Evolutionary conservation across 1,140 invertebrate genomes (phyloP).

Genomic region (Drosophila grimshawi): DNA sequence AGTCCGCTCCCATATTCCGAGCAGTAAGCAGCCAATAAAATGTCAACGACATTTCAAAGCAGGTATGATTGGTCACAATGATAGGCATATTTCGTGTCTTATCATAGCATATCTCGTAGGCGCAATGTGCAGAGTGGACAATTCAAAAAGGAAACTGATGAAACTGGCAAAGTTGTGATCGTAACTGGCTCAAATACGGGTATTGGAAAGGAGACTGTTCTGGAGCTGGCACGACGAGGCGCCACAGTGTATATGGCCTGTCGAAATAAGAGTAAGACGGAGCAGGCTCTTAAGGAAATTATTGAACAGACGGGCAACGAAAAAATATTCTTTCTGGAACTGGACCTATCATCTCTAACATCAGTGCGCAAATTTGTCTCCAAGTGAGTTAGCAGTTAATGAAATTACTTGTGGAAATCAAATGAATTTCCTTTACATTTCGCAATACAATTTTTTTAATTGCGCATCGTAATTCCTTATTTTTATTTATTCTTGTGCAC

Average conservation of each 20-base stretch:
- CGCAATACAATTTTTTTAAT: no score
- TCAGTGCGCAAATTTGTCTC: slow-evolving; percentile 90
- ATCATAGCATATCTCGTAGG: slow-evolving; percentile 73
- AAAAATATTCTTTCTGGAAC: slow-evolving; percentile 91
- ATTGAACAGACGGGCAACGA: slow-evolving; percentile 91
- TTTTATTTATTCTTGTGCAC: neutral
- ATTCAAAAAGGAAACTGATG: slow-evolving; percentile 85
- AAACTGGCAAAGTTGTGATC: slow-evolving; percentile 90
- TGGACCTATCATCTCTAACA: slow-evolving; percentile 91
- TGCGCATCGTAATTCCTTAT: neutral
- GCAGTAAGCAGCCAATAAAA: slow-evolving; percentile 1
- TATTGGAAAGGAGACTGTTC: slow-evolving; percentile 94
- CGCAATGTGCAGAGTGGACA: slow-evolving; percentile 85
- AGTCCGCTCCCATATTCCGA: slow-evolving; percentile 6
- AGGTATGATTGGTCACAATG: slow-evolving; percentile 6
- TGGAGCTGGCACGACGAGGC: slow-evolving; percentile 89
- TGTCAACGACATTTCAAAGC: slow-evolving; percentile 11
- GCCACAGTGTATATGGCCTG: slow-evolving; percentile 94
- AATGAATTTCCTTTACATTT: no score
- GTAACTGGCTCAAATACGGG: slow-evolving; percentile 95
- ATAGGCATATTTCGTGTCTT: no score
- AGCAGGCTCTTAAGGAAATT: slow-evolving; percentile 90
- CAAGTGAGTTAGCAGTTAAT: slow-evolving; percentile 64
- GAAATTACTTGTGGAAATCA: neutral
- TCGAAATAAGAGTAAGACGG: slow-evolving; percentile 89